Percentiles rank a stretch among this genome's conserved stretches.
phyloP scores from a whole-genome alignment of 2,888 invertebrate genomes.

The Ptilodon capucinus region DNA sequence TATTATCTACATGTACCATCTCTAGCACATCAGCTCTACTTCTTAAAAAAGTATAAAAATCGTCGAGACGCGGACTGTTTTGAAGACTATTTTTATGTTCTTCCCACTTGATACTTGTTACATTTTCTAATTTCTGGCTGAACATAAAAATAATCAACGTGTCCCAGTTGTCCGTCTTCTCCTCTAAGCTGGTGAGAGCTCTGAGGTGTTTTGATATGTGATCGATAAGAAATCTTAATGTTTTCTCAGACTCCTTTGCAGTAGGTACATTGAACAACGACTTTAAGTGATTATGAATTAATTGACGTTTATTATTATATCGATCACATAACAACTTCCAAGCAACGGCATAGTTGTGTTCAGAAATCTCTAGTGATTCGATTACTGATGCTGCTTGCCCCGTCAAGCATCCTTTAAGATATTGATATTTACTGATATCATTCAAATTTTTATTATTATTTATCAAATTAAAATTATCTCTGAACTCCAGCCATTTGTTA shows the following conservation, averaged over 20 bases:
- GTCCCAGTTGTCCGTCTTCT: conserved; percentile 1
- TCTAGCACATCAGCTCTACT: neutral
- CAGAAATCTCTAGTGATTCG: conserved; percentile 2
- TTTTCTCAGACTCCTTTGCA: neutral
- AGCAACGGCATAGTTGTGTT: conserved; percentile 3
- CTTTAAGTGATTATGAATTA: conserved; percentile 6
- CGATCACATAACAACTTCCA: conserved; percentile 6
- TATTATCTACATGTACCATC: neutral
- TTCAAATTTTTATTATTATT: conserved; percentile 3
- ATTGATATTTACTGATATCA: conserved; percentile 6
- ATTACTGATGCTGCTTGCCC: neutral
- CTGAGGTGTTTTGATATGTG: neutral
- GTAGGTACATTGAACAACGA: conserved; percentile 1
- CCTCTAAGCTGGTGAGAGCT: neutral
- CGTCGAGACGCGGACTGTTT: neutral
- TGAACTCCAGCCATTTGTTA: conserved; percentile 1
- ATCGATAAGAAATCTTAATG: neutral
- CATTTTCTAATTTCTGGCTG: neutral
- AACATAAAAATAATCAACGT: conserved; percentile 2
- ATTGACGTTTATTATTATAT: conserved; percentile 4
- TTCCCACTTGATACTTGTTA: conserved; percentile 1
- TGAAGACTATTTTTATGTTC: neutral
- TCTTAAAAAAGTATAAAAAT: neutral
- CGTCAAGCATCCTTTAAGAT: conserved; percentile 1
- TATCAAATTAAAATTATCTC: neutral